Evolutionary conservation across 2,797 vertebrate genomes (phyloP).

Genomic region (Intellagama lesueurii): DNA sequence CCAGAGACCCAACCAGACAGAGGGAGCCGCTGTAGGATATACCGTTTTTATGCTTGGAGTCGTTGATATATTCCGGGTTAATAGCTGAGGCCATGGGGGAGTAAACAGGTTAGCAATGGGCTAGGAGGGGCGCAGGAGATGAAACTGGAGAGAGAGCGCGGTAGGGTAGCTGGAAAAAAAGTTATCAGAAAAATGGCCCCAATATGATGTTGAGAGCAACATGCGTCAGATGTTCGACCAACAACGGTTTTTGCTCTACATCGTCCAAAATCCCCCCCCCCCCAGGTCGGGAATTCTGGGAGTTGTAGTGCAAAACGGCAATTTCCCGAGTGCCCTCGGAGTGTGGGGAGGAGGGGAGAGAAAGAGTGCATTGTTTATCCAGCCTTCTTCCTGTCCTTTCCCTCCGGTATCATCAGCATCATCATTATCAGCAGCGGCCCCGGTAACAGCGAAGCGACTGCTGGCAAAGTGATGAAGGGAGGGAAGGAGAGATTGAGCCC

Average conservation of each 20-base stretch:
- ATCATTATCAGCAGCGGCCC: background rate
- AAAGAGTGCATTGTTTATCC: background rate
- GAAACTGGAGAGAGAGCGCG: background rate
- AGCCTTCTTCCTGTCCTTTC: background rate
- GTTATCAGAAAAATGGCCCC: background rate
- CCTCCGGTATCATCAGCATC: too few relatives aligned
- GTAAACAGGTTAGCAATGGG: background rate
- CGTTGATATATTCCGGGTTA: background rate
- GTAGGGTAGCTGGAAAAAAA: too few relatives aligned
- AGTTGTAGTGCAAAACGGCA: too few relatives aligned
- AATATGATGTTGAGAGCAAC: background rate
- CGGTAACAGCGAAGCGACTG: too few relatives aligned
- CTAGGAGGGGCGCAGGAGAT: accelerated
- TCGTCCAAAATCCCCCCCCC: background rate
- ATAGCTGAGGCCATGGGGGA: background rate
- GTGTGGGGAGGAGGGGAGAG: background rate
- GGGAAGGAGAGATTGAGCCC: background rate
- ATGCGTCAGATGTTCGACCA: accelerated
- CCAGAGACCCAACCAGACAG: background rate
- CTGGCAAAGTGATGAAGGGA: background rate
- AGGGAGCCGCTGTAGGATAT: background rate
- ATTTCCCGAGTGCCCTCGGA: background rate
- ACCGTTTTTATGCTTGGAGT: background rate
- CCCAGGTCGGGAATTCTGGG: too few relatives aligned
- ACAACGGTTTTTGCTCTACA: background rate